A percentile compares a stretch with the other conserved stretches of the same genome.
These are phyloP conservation scores for Plectrocnemia conspersa DNA, from an alignment of 1,140 invertebrate genomes.

Conservation along the genomic window DNA sequence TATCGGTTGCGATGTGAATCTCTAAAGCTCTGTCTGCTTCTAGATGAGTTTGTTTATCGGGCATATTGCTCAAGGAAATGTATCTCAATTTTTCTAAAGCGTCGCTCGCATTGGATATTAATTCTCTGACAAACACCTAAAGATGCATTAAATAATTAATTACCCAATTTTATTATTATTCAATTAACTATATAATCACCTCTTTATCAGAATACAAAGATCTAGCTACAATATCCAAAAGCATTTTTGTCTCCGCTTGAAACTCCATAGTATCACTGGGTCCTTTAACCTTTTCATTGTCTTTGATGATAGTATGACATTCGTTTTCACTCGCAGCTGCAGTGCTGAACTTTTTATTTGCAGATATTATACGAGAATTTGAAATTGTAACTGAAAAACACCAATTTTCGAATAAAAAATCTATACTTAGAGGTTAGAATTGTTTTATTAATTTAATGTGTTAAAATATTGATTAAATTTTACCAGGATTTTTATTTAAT, in stretches of 20 bases:
- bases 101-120: slow-evolving; percentile 96
- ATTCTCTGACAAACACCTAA: slow-evolving; percentile 89
- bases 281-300: slow-evolving; percentile 54
- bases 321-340: slow-evolving; percentile 25
- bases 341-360: slow-evolving; percentile 10
- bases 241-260: slow-evolving; percentile 92
- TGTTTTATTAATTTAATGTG: not conserved
- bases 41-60: slow-evolving; percentile 43
- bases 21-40: slow-evolving; percentile 64
- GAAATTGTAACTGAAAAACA: not conserved
- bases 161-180: not conserved
- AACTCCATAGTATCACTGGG: slow-evolving; percentile 71
- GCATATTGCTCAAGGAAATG: slow-evolving; percentile 58
- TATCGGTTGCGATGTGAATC: slow-evolving; percentile 87
- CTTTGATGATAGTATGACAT: slow-evolving; percentile 32
- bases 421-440: not conserved
- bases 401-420: not conserved
- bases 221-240: slow-evolving; percentile 94
- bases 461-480: too few relatives aligned
- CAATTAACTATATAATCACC: slow-evolving; percentile 49
- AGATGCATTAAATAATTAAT: slow-evolving; percentile 33
- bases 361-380: not conserved
- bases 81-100: slow-evolving; percentile 90
- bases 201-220: slow-evolving; percentile 98
- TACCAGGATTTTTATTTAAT: too few relatives aligned